phyloP scores from a whole-genome alignment of 1,140 invertebrate genomes.

The Lepidurus couesii region DNA sequence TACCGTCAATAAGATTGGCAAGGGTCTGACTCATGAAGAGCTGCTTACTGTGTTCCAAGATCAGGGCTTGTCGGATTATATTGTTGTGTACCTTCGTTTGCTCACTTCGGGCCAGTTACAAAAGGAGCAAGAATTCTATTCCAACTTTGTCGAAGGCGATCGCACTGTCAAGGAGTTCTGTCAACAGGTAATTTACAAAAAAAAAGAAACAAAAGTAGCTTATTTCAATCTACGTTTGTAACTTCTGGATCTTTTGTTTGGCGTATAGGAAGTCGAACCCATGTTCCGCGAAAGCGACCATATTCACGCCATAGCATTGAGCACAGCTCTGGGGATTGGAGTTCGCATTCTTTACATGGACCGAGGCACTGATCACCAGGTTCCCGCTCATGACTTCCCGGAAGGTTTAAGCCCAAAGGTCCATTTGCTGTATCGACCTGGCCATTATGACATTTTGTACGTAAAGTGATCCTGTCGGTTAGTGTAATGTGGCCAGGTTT shows the following conservation, averaged over 20 bases:
- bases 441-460: slow-evolving; percentile 97
- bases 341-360: slow-evolving; percentile 94
- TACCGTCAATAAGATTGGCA: slow-evolving; percentile 73
- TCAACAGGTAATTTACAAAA: slow-evolving; percentile 47
- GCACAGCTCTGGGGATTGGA: slow-evolving; percentile 74
- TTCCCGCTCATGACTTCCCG: slow-evolving; percentile 82
- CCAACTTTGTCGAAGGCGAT: slow-evolving; percentile 92
- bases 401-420: slow-evolving; percentile 66
- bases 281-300: slow-evolving; percentile 99
- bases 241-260: background rate
- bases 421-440: slow-evolving; percentile 86
- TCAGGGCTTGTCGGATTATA: slow-evolving; percentile 63
- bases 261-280: slow-evolving; percentile 83
- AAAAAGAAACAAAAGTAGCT: slow-evolving; percentile 13
- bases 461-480: background rate
- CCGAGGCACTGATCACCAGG: slow-evolving; percentile 63
- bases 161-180: slow-evolving; percentile 66
- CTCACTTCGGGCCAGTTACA: slow-evolving; percentile 91
- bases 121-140: slow-evolving; percentile 85
- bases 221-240: background rate
- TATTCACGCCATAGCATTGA: slow-evolving; percentile 94
- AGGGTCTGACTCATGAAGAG: slow-evolving; percentile 56
- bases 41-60: slow-evolving; percentile 76
- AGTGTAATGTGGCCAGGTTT: background rate
- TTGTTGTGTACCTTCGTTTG: slow-evolving; percentile 90